These are phyloP conservation scores for Subacronicta megacephala DNA, from an alignment of 2,888 invertebrate genomes.

Conservation along the genomic window DNA sequence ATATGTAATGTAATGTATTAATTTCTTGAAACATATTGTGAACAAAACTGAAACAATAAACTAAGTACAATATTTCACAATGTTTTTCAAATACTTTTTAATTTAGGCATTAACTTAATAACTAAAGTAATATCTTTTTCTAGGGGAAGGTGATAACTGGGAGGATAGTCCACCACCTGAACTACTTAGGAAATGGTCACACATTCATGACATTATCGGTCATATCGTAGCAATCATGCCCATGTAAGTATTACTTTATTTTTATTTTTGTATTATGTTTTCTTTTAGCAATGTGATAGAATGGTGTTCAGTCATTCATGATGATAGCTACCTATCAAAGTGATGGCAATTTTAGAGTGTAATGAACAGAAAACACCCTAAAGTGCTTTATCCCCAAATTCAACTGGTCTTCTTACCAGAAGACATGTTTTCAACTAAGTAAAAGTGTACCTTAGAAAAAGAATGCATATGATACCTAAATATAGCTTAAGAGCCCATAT, in stretches of 20 bases:
- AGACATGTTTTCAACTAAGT: too few relatives aligned
- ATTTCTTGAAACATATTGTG: conserved; percentile 34
- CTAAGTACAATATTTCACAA: conserved; percentile 44
- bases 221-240: conserved; percentile 86
- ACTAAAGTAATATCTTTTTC: conserved; percentile 39
- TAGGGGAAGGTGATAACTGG: conserved; percentile 89
- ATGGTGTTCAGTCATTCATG: not conserved
- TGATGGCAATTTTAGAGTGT: too few relatives aligned
- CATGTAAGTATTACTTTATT: conserved; percentile 78
- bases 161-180: conserved; percentile 89
- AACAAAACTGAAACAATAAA: not conserved
- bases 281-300: not conserved
- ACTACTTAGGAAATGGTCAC: conserved; percentile 89
- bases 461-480: too few relatives aligned
- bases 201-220: conserved; percentile 90
- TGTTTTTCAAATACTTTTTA: conserved; percentile 26
- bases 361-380: too few relatives aligned
- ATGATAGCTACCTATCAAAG: too few relatives aligned
- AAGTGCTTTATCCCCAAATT: too few relatives aligned
- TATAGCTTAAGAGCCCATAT: too few relatives aligned
- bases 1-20: too few relatives aligned
- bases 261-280: not conserved
- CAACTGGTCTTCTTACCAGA: too few relatives aligned
- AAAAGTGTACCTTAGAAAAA: too few relatives aligned
- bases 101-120: not conserved